phyloP scores from a whole-genome alignment of 2,113 vertebrate genomes.

The Casuarius casuarius region DNA sequence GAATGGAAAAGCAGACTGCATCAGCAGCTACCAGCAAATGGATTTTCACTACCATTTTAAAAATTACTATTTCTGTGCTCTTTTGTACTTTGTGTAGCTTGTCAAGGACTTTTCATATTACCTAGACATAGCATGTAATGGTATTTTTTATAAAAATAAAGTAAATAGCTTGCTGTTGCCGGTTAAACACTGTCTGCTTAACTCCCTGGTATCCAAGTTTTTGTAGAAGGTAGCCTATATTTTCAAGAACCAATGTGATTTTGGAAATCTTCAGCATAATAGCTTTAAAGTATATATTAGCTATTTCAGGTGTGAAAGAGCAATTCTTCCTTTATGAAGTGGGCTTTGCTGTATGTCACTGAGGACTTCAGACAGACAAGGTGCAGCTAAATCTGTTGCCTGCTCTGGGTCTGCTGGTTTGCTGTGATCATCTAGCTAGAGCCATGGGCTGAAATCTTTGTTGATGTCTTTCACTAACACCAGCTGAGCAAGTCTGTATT shows the following conservation, averaged over 20 bases:
- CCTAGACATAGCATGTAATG: background rate
- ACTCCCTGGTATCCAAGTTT: background rate
- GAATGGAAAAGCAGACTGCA: background rate
- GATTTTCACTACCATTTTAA: background rate
- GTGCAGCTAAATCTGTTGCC: background rate
- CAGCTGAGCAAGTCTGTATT: rapidly evolving
- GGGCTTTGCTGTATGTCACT: background rate
- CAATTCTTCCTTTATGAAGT: background rate
- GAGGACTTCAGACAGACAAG: background rate
- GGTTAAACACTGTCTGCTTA: background rate
- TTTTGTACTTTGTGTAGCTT: constrained; percentile 4
- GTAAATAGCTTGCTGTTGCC: background rate
- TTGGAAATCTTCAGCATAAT: background rate
- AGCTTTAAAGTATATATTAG: background rate
- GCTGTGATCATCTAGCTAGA: background rate
- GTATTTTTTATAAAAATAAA: constrained; percentile 20
- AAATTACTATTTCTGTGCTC: background rate
- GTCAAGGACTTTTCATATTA: constrained; percentile 14
- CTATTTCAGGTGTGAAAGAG: background rate
- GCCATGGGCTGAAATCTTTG: background rate
- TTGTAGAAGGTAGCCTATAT: background rate
- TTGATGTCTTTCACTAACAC: background rate
- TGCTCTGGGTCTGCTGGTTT: background rate
- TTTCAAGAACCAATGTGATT: background rate
- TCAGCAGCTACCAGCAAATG: background rate